phyloP scores from a whole-genome alignment of 2,113 vertebrate genomes.

The Pterocles gutturalis region DNA sequence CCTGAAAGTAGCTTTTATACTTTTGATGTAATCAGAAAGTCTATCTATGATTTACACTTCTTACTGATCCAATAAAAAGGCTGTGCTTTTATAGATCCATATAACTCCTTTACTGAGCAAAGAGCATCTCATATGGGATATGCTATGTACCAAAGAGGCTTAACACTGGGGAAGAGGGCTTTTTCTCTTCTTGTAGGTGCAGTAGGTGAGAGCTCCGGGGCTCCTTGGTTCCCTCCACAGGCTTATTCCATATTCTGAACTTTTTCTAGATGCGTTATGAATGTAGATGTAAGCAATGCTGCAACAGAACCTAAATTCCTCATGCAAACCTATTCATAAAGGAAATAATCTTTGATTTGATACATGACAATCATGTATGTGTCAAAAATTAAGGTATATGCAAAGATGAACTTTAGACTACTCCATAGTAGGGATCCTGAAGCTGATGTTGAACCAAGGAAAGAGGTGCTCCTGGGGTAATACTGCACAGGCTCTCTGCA shows the following conservation, averaged over 20 bases:
- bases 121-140: background rate
- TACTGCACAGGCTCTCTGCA: background rate
- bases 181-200: rapidly evolving
- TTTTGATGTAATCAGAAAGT: background rate
- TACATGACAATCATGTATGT: background rate
- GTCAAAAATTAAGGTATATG: background rate
- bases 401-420: background rate
- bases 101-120: background rate
- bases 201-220: background rate
- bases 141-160: background rate
- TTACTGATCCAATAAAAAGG: background rate
- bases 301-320: background rate
- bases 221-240: background rate
- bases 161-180: background rate
- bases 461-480: background rate
- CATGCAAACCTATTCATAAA: background rate
- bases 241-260: background rate
- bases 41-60: background rate
- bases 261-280: background rate
- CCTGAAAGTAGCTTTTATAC: background rate
- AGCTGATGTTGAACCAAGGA: background rate
- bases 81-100: background rate
- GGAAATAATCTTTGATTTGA: background rate
- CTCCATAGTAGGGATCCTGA: background rate
- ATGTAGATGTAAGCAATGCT: background rate